Base-by-base conservation (phyloP, 2,113 vertebrate genomes). In the Serranochromis macrocephalus region DNA sequence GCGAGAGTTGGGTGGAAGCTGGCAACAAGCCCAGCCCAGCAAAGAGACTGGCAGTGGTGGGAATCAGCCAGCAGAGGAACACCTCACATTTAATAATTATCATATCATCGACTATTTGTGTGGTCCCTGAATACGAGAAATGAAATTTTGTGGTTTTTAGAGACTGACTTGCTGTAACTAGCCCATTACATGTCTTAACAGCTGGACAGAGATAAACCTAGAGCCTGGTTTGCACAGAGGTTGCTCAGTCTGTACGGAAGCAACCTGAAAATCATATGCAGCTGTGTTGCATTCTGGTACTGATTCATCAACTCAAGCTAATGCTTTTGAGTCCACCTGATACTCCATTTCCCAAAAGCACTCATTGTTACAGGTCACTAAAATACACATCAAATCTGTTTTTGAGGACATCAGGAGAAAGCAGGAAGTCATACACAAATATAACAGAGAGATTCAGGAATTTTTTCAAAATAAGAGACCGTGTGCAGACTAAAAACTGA, bases 81-180 rank as follows among this genome's bases (percentile, higher is more conserved):
- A 51, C 45, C 73, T 78, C 45, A n/a, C 40, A 19, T 78, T n/a
- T 33, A 51, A 78, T 51, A 78, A 51, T 78, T 78, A 78, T 78
- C 17, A 13, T 33, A 49, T 51, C 10, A 78, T 49, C 2, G 73
- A 78, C 26, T 78, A 33, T 78, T n/a, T 78, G 73, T 78, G 73
- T 78, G 45, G 73, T 78, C 45, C 73, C 42, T 51, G 17, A 78
- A 51, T 49, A n/a, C 11, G 47, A 78, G 45, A 78, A 78, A 51
- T 78, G 1, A 51, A 8, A 51, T 31, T n/a, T 51, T 33, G 73
- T 33, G 73, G 24, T 75, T 75, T 38, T 49, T 75, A 49, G 71
- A 31, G 16, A 47, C 42, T 2, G 26, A 78, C 45, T 51, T n/a
- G 73, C 26, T 78, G 73, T 51, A 78, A 13, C 45, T 51, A 33